Evolutionary conservation across 2,888 invertebrate genomes (phyloP).

Genomic region (Amblyjoppa fuscipennis): DNA sequence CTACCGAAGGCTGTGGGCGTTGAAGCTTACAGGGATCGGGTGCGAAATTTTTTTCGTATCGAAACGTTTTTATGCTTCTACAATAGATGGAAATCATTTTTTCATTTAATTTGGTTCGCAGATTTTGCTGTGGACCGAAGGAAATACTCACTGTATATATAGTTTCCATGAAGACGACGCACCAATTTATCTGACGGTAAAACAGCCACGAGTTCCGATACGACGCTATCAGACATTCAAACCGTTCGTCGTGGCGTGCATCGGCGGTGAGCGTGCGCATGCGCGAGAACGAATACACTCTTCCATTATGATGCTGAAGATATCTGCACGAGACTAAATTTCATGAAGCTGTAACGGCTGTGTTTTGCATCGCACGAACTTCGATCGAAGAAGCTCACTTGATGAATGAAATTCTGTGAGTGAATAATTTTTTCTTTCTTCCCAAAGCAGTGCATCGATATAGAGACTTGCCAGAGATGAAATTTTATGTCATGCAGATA

Average conservation of each 20-base stretch:
- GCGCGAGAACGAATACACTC: not conserved
- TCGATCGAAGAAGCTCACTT: not conserved
- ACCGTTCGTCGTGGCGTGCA: slow-evolving; percentile 70
- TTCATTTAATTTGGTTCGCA: slow-evolving; percentile 45
- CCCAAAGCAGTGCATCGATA: too few relatives aligned
- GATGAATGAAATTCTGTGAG: not conserved
- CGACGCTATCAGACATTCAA: slow-evolving; percentile 73
- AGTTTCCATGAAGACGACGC: slow-evolving; percentile 33
- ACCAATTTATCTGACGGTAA: not conserved
- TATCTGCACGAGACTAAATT: too few relatives aligned
- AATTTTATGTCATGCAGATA: too few relatives aligned
- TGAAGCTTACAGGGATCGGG: not conserved
- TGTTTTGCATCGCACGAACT: too few relatives aligned
- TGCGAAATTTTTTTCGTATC: not conserved
- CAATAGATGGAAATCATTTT: not conserved
- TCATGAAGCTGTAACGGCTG: too few relatives aligned
- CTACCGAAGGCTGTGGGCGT: too few relatives aligned
- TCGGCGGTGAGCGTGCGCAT: slow-evolving; percentile 73
- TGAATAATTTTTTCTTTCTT: too few relatives aligned
- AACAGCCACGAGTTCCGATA: slow-evolving; percentile 25
- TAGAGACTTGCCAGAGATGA: too few relatives aligned
- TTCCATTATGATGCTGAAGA: not conserved
- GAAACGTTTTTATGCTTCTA: not conserved
- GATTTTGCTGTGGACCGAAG: slow-evolving; percentile 74
- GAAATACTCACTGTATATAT: slow-evolving; percentile 65